A percentile compares a stretch with the other conserved stretches of the same genome.
These are phyloP conservation scores for Hyppa rectilinea DNA, from an alignment of 2,888 invertebrate species.

Conservation along the genomic window DNA sequence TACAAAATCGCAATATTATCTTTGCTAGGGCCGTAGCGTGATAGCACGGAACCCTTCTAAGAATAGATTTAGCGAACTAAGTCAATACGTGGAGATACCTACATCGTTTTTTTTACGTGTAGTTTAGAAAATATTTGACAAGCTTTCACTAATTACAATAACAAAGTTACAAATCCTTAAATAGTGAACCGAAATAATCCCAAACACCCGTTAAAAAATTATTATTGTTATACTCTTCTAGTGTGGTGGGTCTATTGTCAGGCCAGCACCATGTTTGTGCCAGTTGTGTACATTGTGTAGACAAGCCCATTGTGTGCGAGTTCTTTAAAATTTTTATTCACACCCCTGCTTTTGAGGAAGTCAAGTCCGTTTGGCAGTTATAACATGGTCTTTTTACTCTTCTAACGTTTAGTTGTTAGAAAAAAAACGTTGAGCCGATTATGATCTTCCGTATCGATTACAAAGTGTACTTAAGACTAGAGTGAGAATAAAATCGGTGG, in stretches of 20 bases:
- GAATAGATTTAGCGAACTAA: constrained; percentile 37
- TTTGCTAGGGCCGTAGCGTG: constrained; percentile 57
- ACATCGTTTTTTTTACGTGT: background rate
- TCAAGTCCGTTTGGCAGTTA: constrained; percentile 21
- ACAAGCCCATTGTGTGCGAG: constrained; percentile 45
- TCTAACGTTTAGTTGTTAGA: constrained; percentile 2
- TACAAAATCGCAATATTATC: constrained; percentile 76
- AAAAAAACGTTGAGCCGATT: background rate
- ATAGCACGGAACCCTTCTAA: constrained; percentile 49
- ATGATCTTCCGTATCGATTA: background rate
- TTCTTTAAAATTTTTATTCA: constrained; percentile 43
- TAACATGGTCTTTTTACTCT: constrained; percentile 9
- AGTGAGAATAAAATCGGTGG: background rate
- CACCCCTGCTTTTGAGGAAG: constrained; percentile 41
- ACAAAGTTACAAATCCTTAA: background rate
- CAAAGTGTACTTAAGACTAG: background rate
- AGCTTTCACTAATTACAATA: background rate
- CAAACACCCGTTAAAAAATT: constrained; percentile 17
- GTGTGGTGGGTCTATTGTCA: constrained; percentile 16
- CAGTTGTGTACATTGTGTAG: constrained; percentile 51
- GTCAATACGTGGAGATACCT: background rate
- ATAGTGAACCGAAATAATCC: background rate
- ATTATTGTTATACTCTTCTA: constrained; percentile 26
- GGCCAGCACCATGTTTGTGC: constrained; percentile 15
- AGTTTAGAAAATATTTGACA: no score